Conservation (phyloP, 1,140 invertebrate species). For the Diplogasteroides magnus region DNA sequence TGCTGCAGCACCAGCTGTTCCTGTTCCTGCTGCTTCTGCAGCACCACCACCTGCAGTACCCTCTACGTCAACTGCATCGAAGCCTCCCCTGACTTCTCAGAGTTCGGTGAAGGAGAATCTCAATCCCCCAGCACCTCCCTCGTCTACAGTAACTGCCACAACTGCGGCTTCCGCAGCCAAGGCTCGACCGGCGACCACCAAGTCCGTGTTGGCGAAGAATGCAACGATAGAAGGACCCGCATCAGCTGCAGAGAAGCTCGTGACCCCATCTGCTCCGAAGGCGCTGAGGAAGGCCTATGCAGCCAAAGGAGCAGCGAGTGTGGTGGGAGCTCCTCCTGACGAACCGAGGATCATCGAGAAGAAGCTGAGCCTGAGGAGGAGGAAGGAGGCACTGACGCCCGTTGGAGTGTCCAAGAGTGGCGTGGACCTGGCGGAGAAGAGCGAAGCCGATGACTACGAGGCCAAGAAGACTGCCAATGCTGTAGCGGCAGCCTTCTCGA, state of each 20-base stretch:
- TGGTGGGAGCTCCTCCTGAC: constrained; percentile 14
- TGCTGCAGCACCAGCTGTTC: not conserved
- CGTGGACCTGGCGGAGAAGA: constrained; percentile 12
- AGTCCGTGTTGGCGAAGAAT: not conserved
- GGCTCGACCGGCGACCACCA: not conserved
- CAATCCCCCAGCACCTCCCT: too few relatives aligned
- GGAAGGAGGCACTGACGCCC: constrained; percentile 13
- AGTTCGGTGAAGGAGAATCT: constrained; percentile 1
- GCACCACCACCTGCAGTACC: constrained; percentile 1
- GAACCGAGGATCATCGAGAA: constrained; percentile 22
- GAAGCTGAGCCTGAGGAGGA: constrained; percentile 24
- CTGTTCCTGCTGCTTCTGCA: constrained; percentile 5
- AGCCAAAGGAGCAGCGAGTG: constrained; percentile 15
- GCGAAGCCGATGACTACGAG: constrained; percentile 18
- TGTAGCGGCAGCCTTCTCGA: constrained; percentile 32
- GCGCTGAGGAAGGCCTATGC: constrained; percentile 23
- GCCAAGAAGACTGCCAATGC: constrained; percentile 30
- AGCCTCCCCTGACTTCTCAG: not conserved
- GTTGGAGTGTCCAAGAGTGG: constrained; percentile 14
- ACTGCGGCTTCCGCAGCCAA: constrained; percentile 1
- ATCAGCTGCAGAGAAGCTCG: not conserved
- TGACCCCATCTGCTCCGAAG: constrained; percentile 20
- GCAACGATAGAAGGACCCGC: not conserved
- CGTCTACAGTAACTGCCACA: constrained; percentile 1
- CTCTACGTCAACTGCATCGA: constrained; percentile 20